Evolutionary conservation across 2,797 vertebrate genomes (phyloP), one percentile per base, ranked within the genome.

Genomic region (Coranthus polyacanthus): DNA sequence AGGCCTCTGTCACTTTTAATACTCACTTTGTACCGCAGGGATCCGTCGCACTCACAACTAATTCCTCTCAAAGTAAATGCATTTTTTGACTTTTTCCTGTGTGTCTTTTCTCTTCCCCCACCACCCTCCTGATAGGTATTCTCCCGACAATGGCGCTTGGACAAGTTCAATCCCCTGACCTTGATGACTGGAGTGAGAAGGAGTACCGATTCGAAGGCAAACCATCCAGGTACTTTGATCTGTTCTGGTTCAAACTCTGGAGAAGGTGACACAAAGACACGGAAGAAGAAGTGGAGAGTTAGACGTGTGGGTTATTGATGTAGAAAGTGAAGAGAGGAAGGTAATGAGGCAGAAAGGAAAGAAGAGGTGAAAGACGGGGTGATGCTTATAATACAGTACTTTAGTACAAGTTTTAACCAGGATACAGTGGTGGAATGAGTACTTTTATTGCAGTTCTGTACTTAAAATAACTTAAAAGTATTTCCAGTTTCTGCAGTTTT

Each of bases 101-200:
- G 47, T 61, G 43, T 87, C 65, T 82, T 79, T 71, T 62, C 50
- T 71, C 69, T 32, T 51, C 78, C 43, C 43, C 81, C 68, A 79
- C 45, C 81, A 41, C 45, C 81, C 68, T 80, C 45, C 81, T 83
- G 60, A 74, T 79, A 97, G 96, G 95, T 81, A 75, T 94, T 56
- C 92, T 96, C 53, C 95, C 94, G 29, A 91, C 70, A 0, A 94
- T 93, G 4, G 57, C 85, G 6, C 91, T 97, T 56, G 96, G 96
- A 75, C 92, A 92, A 68, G 91, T 97, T 77, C 92, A 69, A 71
- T 94, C 95, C n/a, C 96, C 94, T 34, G 96, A 97, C 82, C 93
- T 92, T 22, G 96, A 97, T 60, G 96, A 97, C 53, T 97, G 96
- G 96, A 95, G 95, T 50, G 88, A 72, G 83, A 97, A 96, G 91